These are phyloP conservation scores for Sprattus sprattus DNA, from an alignment of 2,113 vertebrate species.

Conservation along the genomic window DNA sequence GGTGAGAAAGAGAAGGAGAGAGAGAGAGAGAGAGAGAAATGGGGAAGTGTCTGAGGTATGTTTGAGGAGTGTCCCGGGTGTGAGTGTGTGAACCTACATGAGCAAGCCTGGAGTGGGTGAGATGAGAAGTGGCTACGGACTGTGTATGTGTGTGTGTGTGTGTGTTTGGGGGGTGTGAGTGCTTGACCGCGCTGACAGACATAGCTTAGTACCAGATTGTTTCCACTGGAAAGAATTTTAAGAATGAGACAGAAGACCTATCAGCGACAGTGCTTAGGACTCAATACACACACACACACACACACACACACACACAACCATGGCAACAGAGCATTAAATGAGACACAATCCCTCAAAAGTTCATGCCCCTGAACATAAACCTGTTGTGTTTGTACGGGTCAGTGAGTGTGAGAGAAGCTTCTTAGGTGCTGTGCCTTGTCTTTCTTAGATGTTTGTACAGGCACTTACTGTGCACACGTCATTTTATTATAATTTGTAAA, in stretches of 20 bases:
- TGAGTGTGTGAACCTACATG: constrained; percentile 46
- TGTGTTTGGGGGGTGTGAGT: constrained; percentile 54
- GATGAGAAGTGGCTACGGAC: neutral
- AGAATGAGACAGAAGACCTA: constrained; percentile 76
- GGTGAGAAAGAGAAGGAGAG: neutral
- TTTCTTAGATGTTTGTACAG: neutral
- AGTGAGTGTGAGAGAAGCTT: neutral
- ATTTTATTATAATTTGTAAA: neutral
- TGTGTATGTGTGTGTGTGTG: neutral
- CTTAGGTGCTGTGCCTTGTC: neutral
- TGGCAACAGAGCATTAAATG: constrained; percentile 43
- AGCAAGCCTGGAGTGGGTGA: constrained; percentile 37
- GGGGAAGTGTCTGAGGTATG: constrained; percentile 44
- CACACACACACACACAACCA: constrained; percentile 44
- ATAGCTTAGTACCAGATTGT: constrained; percentile 73
- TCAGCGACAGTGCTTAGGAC: constrained; percentile 70
- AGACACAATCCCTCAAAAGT: constrained; percentile 41
- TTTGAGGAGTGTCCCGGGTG: constrained; percentile 35
- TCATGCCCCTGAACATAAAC: neutral
- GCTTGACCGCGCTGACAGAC: constrained; percentile 70
- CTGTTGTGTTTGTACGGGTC: neutral
- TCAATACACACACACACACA: constrained; percentile 45
- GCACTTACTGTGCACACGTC: neutral
- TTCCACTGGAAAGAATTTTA: constrained; percentile 80
- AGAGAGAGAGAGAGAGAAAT: constrained; percentile 33